These are phyloP conservation scores for Trogon melanurus DNA, from an alignment of 2,113 vertebrate genomes.

Conservation along the genomic window DNA sequence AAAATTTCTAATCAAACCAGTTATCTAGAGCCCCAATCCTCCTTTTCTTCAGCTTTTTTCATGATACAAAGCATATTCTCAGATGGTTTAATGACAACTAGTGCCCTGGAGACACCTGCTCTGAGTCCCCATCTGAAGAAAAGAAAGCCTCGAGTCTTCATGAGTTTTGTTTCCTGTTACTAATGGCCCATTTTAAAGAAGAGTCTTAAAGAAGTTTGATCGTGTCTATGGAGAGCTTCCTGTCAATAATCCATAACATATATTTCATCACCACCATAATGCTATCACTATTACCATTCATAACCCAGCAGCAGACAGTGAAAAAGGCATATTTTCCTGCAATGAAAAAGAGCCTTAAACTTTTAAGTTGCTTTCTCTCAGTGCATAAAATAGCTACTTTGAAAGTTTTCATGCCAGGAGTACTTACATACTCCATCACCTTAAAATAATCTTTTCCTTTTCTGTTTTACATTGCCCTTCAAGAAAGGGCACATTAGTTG, in stretches of 20 bases:
- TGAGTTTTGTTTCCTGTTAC: background rate
- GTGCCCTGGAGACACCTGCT: background rate
- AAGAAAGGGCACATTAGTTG: background rate
- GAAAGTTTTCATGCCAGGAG: background rate
- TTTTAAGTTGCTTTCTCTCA: constrained; percentile 31
- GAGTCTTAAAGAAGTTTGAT: background rate
- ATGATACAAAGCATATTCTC: background rate
- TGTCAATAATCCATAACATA: constrained; percentile 15
- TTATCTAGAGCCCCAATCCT: background rate
- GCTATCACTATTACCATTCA: background rate
- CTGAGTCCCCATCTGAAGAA: background rate
- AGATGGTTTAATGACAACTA: background rate
- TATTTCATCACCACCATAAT: background rate
- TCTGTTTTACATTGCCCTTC: background rate
- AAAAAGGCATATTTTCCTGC: constrained; percentile 26
- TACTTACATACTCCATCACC: background rate
- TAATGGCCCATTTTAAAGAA: background rate
- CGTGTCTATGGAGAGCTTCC: background rate
- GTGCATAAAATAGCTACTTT: constrained; percentile 15
- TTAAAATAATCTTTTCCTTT: constrained; percentile 1
- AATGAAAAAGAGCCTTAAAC: constrained; percentile 16
- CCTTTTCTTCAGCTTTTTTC: background rate
- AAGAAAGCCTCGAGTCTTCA: background rate
- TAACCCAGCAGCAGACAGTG: constrained; percentile 13
- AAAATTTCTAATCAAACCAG: background rate